These are phyloP conservation scores for Calycopis cecrops DNA, from an alignment of 1,140 invertebrate genomes.

Conservation along the genomic window DNA sequence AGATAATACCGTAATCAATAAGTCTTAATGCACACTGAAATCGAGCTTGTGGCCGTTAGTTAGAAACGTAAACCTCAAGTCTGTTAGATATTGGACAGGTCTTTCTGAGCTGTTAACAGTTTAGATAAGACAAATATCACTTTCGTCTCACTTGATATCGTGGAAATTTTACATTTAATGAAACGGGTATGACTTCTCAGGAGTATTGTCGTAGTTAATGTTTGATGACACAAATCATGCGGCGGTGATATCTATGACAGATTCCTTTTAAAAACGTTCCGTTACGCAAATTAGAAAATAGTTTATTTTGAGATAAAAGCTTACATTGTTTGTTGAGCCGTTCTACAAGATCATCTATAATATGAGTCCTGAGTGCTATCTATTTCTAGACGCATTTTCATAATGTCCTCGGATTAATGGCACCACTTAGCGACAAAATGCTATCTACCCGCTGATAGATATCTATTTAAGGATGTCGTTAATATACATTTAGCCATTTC, in stretches of 20 bases:
- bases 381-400: neutral
- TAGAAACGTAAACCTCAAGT: neutral
- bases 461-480: constrained; percentile 7
- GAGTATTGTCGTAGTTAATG: no score
- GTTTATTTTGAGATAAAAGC: no score
- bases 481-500: neutral
- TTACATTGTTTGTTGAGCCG: no score
- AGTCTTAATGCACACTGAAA: constrained; percentile 4
- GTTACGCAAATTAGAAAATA: no score
- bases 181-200: no score
- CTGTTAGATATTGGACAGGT: neutral
- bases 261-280: no score
- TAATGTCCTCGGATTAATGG: neutral
- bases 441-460: constrained; percentile 1
- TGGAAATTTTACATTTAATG: no score
- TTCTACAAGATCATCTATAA: neutral
- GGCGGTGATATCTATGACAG: no score
- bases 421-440: neutral
- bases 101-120: neutral
- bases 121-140: neutral
- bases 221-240: no score
- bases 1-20: constrained; percentile 8
- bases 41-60: constrained; percentile 2
- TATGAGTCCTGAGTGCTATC: neutral
- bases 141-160: no score